Base-by-base conservation (phyloP, 1,140 invertebrate species). In the Drosophila willistoni region DNA sequence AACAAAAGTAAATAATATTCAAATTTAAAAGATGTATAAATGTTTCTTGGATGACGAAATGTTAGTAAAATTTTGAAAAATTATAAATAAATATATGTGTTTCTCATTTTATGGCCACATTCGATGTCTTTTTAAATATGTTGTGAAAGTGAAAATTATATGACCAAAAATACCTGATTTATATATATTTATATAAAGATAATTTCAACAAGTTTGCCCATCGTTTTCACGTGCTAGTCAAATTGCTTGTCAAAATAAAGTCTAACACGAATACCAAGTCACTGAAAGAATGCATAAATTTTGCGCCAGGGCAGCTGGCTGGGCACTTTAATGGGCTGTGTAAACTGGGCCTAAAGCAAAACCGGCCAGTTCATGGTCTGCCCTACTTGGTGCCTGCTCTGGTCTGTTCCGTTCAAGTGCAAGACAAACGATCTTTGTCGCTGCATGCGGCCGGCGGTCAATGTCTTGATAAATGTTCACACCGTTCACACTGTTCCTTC, bases 381-480 rank as follows among this genome's bases (percentile, higher is more conserved):
- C n/a, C 17, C 42, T 44, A 13, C 57, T n/a, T 14, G 14, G 33
- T 55, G 33, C 4, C 62, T 44, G 14, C 9, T 22, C n/a, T 44
- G 42, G 36, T 9, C 36, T 14, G 14, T 19, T 39, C 82, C 78
- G 82, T 83, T 85, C 82, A 87, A 83, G 79, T 87, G 83, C 79
- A 86, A 85, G 82, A 85, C 82, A 85, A 85, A 85, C 82, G 82
- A 83, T 77, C 73, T 73, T 69, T 47, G 55, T 66, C 83, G 70
- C 79, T 87, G 83, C 82, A 87, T 87, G 82, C 85, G 83, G 83
- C 76, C 85, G 83, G 79, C 76, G 82, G 79, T 86, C 82, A 86
- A 86, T 86, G 82, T 59, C 83, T 86, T 86, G 82, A 86, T 86
- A 87, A 86, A 86, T 86, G 82, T 76, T 59, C 69, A 63, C 36